Percentiles rank a stretch among this genome's conserved stretches.
Evolutionary conservation across 2,888 invertebrate species (phyloP).

Genomic region (Dysmachus trigonus): DNA sequence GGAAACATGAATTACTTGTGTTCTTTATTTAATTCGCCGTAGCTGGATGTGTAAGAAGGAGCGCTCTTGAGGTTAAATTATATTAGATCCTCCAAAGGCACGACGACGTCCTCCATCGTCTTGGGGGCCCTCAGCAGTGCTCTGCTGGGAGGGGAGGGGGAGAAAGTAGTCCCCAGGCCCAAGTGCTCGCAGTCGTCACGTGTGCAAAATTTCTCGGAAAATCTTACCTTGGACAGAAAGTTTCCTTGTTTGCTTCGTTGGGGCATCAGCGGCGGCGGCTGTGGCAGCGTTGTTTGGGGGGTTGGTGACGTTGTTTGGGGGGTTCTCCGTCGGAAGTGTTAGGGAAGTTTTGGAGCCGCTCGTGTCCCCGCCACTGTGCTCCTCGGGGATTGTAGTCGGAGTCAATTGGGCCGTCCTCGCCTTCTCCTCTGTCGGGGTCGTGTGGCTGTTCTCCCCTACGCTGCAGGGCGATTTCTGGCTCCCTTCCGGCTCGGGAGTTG

Average conservation of each 20-base stretch:
- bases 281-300: too few relatives aligned
- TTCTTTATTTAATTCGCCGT: slow-evolving; percentile 16
- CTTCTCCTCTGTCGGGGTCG: slow-evolving; percentile 46
- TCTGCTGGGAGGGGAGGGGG: too few relatives aligned
- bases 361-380: slow-evolving; percentile 34
- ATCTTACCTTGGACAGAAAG: slow-evolving; percentile 63
- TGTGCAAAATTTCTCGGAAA: not conserved
- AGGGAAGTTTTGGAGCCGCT: slow-evolving; percentile 57
- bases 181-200: not conserved
- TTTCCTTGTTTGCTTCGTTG: slow-evolving; percentile 58
- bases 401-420: slow-evolving; percentile 51
- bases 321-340: slow-evolving; percentile 55
- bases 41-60: not conserved
- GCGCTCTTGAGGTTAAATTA: not conserved
- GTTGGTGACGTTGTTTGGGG: too few relatives aligned
- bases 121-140: not conserved
- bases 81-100: slow-evolving; percentile 2
- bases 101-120: not conserved
- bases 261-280: slow-evolving; percentile 57
- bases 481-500: slow-evolving; percentile 46
- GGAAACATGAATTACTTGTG: not conserved
- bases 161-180: not conserved
- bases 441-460: slow-evolving; percentile 45
- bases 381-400: slow-evolving; percentile 54
- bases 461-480: slow-evolving; percentile 47